Evolutionary conservation across 1,140 invertebrate species (phyloP), one percentile per base, ranked within the genome.

Genomic region (Cryptotermes secundus): DNA sequence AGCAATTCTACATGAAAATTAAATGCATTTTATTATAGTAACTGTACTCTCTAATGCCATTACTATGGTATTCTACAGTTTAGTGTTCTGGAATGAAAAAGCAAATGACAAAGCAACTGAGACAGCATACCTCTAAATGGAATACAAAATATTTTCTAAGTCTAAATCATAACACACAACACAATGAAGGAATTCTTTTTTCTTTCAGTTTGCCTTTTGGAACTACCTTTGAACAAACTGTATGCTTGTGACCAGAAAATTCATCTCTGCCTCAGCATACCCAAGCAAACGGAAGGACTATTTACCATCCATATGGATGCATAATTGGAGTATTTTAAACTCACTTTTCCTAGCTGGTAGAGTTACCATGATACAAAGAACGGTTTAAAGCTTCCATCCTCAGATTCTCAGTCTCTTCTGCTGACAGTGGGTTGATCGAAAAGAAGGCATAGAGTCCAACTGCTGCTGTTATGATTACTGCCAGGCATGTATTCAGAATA

Each of bases 291-390:
- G n/a, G 59, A 72, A n/a, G 53, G 26, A 59, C 4, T 59, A 59
- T 19, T 59, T 59, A 59, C 59, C 59, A 72, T 72, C 59, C 59
- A 72, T 72, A 72, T 72, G n/a, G n/a, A n/a, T 72, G 26, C n/a
- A 72, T 26, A 59, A 59, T 3, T 10, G 26, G 19, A 59, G 53
- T 26, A 72, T 72, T 72, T 12, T 72, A 9, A 31, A n/a, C 10
- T 31, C 10, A 9, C n/a, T 7, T 72, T 72, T 72, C n/a, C 59
- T 72, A 72, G 59, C 59, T 72, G 59, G 59, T 72, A 16, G 59
- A 72, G 59, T 72, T 72, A 31, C 26, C n/a, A 10, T n/a, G 26
- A 72, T 72, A 72, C 4, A 72, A n/a, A 72, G 59, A 72, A n/a
- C 14, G 59, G 59, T 72, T 72, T 9, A 14, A 72, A 72, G 59